These are phyloP conservation scores for Hippopotamyrus pictus DNA, from an alignment of 2,797 vertebrate genomes.

Conservation along the genomic window DNA sequence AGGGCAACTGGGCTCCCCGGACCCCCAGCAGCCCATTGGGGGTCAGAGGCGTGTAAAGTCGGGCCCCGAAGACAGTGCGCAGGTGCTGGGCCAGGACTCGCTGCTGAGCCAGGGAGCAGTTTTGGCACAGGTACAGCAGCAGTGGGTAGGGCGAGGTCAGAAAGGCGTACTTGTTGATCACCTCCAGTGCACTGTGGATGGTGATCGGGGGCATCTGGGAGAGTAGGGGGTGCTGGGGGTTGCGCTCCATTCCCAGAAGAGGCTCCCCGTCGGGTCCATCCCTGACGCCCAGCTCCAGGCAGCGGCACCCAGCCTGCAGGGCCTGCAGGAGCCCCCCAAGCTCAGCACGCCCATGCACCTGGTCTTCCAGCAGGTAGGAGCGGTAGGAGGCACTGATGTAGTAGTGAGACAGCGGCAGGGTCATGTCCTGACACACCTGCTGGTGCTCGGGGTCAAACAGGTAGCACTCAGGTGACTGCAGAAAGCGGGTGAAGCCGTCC, in stretches of 20 bases:
- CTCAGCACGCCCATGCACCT: slow-evolving; percentile 84
- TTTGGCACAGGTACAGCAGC: slow-evolving; percentile 85
- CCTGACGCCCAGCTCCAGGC: slow-evolving; percentile 86
- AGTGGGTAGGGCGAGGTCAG: slow-evolving; percentile 86
- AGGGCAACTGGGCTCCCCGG: slow-evolving; percentile 69
- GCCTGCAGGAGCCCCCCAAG: slow-evolving; percentile 83
- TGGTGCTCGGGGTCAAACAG: slow-evolving; percentile 89
- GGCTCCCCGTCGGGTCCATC: slow-evolving; percentile 89
- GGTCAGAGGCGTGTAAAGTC: slow-evolving; percentile 77
- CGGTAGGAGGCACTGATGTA: slow-evolving; percentile 94
- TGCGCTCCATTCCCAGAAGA: slow-evolving; percentile 80
- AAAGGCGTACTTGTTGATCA: slow-evolving; percentile 88
- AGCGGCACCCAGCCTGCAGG: slow-evolving; percentile 82
- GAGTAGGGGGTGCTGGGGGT: slow-evolving; percentile 61
- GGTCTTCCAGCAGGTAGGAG: slow-evolving; percentile 89
- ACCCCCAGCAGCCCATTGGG: slow-evolving; percentile 59
- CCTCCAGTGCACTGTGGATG: slow-evolving; percentile 81
- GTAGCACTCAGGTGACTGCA: slow-evolving; percentile 88
- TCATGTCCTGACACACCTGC: slow-evolving; percentile 91
- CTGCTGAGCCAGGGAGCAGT: slow-evolving; percentile 83
- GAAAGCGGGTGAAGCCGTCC: slow-evolving; percentile 88
- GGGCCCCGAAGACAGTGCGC: slow-evolving; percentile 75
- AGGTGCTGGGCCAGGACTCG: slow-evolving; percentile 79
- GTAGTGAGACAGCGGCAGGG: slow-evolving; percentile 88
- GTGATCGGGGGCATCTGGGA: slow-evolving; percentile 65